phyloP scores from a whole-genome alignment of 1,140 invertebrate genomes.

The Leptonema lineaticorne region DNA sequence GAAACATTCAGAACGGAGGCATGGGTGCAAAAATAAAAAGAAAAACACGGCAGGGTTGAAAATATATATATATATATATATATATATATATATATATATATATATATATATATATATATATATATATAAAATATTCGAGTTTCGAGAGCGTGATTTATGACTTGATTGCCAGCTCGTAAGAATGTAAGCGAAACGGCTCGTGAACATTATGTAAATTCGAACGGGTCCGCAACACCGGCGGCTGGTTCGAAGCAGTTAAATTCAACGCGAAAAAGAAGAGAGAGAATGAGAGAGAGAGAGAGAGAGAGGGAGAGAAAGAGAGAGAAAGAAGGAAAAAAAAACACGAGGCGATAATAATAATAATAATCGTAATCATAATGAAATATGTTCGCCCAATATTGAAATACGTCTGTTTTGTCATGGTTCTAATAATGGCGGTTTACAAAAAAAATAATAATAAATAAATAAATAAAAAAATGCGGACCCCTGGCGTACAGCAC shows the following conservation, averaged over 20 bases:
- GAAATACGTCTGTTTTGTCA: conserved; percentile 23
- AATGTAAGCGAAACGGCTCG: conserved; percentile 38
- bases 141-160: conserved; percentile 33
- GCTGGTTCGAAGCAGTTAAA: no score
- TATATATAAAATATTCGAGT: conserved; percentile 23
- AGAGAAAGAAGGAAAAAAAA: neutral
- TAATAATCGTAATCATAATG: no score
- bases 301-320: neutral
- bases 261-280: neutral
- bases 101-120: neutral
- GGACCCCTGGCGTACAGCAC: no score
- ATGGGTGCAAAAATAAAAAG: no score
- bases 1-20: no score
- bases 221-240: conserved; percentile 5
- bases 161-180: conserved; percentile 36
- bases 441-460: no score
- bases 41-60: no score
- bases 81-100: neutral
- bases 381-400: conserved; percentile 9
- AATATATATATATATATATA: neutral
- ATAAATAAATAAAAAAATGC: no score
- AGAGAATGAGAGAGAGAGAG: neutral
- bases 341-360: no score
- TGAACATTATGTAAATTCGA: conserved; percentile 38
- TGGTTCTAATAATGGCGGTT: conserved; percentile 19